Base-by-base conservation (phyloP, 2,888 invertebrate species). In the Volucella inanis region DNA sequence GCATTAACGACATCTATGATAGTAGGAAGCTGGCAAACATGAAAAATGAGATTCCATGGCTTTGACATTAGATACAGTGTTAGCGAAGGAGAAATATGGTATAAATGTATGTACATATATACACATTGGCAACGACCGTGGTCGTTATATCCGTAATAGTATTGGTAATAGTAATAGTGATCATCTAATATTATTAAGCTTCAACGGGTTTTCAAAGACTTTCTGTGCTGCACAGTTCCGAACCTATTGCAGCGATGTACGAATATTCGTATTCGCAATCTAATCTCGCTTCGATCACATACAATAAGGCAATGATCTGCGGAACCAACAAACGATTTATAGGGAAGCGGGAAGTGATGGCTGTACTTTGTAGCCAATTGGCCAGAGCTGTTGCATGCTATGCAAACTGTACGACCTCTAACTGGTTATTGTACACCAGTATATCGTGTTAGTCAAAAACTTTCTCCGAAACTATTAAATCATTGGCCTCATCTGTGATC, bases 11-110 rank as follows among this genome's bases (percentile, higher is more conserved):
- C 31, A 31, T 31, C 31, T 31, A 31, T 31, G 31, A 22, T 65
- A 14, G 74, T 68, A 81, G 85, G 85, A 85, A 85, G 81, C 81
- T 81, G 76, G 76, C 67, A 75, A 85, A 85, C 85, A 77, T 77
- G 85, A 85, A 85, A 85, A 71, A 85, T 85, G 85, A 85, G 81
- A 85, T 81, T 81, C 85, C 81, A 85, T 72, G 85, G 85, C 85
- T 85, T 85, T 85, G 85, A 85, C 85, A 85, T 85, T 85, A 85
- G 85, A 85, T 81, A 81, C 64, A 80, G 47, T 57, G 38, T 75
- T 75, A 75, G 84, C 52, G 77, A 77, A 85, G 85, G 81, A 75
- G 81, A 85, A 71, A 54, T 65, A 74, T 41, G 10, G 2, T 22
- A 22, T 3, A 22, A 3, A 22, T 22, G 18, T 22, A 22, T 22